Conservation (phyloP, 1,140 invertebrate species). For the Eubasilissa regina region DNA sequence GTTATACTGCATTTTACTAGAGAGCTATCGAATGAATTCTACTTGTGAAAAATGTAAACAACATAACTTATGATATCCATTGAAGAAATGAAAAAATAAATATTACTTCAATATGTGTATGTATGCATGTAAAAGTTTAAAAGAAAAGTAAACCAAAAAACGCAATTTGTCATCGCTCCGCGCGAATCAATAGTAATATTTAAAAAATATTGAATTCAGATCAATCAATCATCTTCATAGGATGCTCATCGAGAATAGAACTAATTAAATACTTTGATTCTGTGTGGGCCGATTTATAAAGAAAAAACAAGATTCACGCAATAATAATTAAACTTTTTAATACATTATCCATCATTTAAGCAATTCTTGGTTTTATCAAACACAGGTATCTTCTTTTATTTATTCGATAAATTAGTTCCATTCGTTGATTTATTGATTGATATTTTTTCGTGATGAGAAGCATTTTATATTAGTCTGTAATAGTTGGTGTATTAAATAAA, state of each 20-base stretch:
- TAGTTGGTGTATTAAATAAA: too few relatives aligned
- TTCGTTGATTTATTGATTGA: slow-evolving; percentile 16
- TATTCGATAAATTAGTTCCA: slow-evolving; percentile 20
- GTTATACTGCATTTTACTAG: too few relatives aligned
- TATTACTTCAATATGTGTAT: too few relatives aligned
- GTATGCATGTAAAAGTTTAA: too few relatives aligned
- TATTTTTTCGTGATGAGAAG: too few relatives aligned
- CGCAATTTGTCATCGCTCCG: too few relatives aligned
- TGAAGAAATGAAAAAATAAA: too few relatives aligned
- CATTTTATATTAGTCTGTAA: too few relatives aligned
- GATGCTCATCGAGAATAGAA: slow-evolving; percentile 20
- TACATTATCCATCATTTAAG: slow-evolving; percentile 22
- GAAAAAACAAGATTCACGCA: slow-evolving; percentile 16
- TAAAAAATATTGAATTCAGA: not conserved
- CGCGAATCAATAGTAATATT: not conserved
- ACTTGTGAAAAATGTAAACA: too few relatives aligned
- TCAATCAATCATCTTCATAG: slow-evolving; percentile 27
- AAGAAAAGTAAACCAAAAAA: too few relatives aligned
- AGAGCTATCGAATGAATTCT: too few relatives aligned
- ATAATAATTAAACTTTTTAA: slow-evolving; percentile 32
- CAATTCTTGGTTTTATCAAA: slow-evolving; percentile 19
- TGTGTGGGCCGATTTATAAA: slow-evolving; percentile 15
- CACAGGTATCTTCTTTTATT: slow-evolving; percentile 22
- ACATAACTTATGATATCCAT: too few relatives aligned
- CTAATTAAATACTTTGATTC: slow-evolving; percentile 43